These are phyloP conservation scores for Capromys pilorides DNA, from an alignment of 2,797 vertebrate species.

Conservation along the genomic window DNA sequence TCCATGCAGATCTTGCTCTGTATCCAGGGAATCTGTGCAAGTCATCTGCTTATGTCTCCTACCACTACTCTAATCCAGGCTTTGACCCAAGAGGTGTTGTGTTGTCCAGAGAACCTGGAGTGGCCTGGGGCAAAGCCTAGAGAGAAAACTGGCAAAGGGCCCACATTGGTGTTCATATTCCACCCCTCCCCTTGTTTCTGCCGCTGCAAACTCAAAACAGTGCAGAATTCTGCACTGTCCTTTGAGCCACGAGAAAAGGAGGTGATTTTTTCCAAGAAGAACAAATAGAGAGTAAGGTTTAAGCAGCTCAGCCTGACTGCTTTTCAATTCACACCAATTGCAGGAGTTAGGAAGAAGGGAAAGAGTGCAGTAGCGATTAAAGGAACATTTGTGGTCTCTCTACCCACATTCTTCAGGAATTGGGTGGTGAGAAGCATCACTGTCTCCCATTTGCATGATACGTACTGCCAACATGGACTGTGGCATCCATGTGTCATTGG, in stretches of 20 bases:
- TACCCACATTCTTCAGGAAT: background rate
- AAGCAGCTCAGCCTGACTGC: background rate
- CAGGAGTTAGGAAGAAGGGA: slow-evolving; percentile 18
- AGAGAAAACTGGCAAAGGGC: background rate
- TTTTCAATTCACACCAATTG: slow-evolving; percentile 19
- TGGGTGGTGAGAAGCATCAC: background rate
- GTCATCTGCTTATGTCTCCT: background rate
- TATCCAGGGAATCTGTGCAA: background rate
- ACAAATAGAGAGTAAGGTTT: slow-evolving; percentile 11
- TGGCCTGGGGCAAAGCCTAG: background rate
- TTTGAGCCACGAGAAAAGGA: background rate
- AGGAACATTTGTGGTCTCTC: background rate
- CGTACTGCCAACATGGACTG: background rate
- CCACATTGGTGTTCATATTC: background rate
- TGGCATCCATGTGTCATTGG: background rate
- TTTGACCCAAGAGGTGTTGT: background rate
- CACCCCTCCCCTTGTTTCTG: background rate
- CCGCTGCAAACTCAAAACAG: background rate
- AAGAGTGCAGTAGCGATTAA: slow-evolving; percentile 21
- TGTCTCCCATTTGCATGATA: slow-evolving; percentile 16
- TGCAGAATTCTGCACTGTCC: background rate
- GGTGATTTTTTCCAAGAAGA: slow-evolving; percentile 47
- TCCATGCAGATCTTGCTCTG: background rate
- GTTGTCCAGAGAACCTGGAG: background rate
- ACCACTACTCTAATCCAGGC: background rate